Evolutionary conservation across 2,113 vertebrate genomes (phyloP), one percentile per base, ranked within the genome.

Genomic region (Rhombomys opimus): DNA sequence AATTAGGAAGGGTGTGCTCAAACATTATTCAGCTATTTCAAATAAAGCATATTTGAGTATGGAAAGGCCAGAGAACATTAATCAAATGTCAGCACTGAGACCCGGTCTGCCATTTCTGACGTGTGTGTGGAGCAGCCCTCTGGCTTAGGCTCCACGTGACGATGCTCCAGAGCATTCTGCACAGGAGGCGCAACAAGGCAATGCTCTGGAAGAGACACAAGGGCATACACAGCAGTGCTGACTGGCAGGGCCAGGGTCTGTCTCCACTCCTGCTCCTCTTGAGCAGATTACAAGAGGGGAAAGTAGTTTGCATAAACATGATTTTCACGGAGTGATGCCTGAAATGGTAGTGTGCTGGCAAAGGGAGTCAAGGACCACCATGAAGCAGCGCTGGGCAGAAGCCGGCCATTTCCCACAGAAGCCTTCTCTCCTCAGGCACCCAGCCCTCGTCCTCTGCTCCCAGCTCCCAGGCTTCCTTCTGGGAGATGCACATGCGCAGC

Each of bases 231-330:
- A 14, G 78, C 89, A 18, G 12, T 82, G 30, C 81, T 87, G 82
- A 67, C 76, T 93, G 93, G 61, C 80, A 90, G 27, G 82, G 59
- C 68, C 57, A 38, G 77, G 93, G 76, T n/a, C 75, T 41, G 86
- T 80, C 97, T 97, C 72, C 22, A 93, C 80, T 94, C 46, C 94
- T 73, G n/a, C 27, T 12, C n/a, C 57, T 97, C 63, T 2, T 92
- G 96, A 90, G 96, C 96, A 97, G 93, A 97, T 94, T 95, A 95
- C 97, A 98, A 80, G 5, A 84, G 46, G 65, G 20, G 76, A 63
- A 95, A 95, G 97, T 95, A 96, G 59, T 98, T 97, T 97, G 72
- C 97, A 96, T 97, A 93, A 96, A 96, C 97, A 93, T 94, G 3
- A 96, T 97, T 96, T 97, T 96, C 22, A 10, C 7, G 13, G 67